A percentile compares a stretch with the other conserved stretches of the same genome.
Evolutionary conservation across 92 coral and sea anemone genomes (phyloP).

Genomic region (Ricordea florida): DNA sequence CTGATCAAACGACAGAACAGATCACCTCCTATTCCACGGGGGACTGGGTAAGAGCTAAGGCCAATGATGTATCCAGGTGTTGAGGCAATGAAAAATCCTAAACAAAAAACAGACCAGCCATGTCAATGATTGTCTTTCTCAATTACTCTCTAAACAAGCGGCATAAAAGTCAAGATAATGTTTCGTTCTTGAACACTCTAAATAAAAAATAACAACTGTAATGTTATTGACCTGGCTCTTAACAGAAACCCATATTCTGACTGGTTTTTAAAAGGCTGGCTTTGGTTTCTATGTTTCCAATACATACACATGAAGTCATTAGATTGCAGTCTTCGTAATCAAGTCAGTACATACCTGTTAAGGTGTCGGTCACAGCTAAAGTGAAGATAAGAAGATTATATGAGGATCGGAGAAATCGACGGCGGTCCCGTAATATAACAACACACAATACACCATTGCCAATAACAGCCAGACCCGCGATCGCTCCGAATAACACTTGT

Average conservation of each 20-base stretch:
- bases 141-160: no score
- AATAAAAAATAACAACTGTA: no score
- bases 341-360: neutral
- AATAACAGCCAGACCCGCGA: constrained; percentile 4
- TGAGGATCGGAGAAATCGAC: neutral
- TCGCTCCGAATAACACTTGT: neutral
- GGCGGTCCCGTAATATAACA: constrained; percentile 1
- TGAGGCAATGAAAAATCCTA: constrained; percentile 26
- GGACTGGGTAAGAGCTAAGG: constrained; percentile 32
- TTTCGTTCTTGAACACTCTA: no score
- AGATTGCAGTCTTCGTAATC: neutral
- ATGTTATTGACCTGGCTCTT: neutral
- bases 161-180: no score
- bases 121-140: no score
- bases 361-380: constrained; percentile 4
- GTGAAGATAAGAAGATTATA: constrained; percentile 12
- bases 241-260: neutral
- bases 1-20: constrained; percentile 72
- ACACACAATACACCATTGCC: constrained; percentile 13
- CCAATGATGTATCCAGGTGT: constrained; percentile 66
- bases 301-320: neutral
- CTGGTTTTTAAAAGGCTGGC: no score
- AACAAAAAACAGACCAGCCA: neutral
- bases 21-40: constrained; percentile 48
- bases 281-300: neutral